Evolutionary conservation across 2,113 vertebrate genomes (phyloP), one percentile per base, ranked within the genome.

Genomic region (Malurus cyaneus): DNA sequence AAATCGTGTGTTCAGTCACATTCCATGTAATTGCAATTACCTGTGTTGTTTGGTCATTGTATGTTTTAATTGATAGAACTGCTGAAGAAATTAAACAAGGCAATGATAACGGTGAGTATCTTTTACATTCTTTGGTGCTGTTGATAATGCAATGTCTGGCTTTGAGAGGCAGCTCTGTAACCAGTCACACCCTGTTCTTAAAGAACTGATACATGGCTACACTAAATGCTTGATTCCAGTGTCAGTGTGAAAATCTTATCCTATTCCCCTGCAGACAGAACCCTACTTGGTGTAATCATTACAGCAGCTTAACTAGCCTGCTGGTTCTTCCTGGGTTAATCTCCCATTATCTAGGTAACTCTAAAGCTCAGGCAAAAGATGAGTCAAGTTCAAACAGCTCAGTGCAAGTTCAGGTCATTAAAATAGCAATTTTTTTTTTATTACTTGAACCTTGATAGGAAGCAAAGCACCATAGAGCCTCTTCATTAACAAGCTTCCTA

Each of bases 21-120:
- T 99, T 99, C 97, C 99, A 99, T 23, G 92, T 99, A 83, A 98
- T 99, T 69, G 99, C 99, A 4, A 98, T 99, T 95, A 98, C 98
- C 52, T 99, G 99, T 44, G 99, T 99, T 92, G 97, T 99, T 89
- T 99, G 99, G 99, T 99, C 99, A 24, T 79, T 99, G 96, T 99
- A 98, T 61, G 97, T 99, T 25, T 92, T 99, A 89, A 98, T 99
- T 89, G 98, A 98, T 42, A 98, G 99, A 96, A 99, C 99, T 0
- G 97, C 98, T 2, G 99, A 99, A 74, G 99, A 99, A 96, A 98
- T 99, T 94, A 98, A 98, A 89, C 98, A 99, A 86, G 99, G 99
- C 84, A 98, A 98, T 31, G 98, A 98, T 89, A 99, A 98, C 0
- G 99, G 99, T 99, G 93, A 98, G 98, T 89, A 12, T 28, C 20